Evolutionary conservation across 1,140 invertebrate species (phyloP).

Genomic region (Zaprionus africanus): DNA sequence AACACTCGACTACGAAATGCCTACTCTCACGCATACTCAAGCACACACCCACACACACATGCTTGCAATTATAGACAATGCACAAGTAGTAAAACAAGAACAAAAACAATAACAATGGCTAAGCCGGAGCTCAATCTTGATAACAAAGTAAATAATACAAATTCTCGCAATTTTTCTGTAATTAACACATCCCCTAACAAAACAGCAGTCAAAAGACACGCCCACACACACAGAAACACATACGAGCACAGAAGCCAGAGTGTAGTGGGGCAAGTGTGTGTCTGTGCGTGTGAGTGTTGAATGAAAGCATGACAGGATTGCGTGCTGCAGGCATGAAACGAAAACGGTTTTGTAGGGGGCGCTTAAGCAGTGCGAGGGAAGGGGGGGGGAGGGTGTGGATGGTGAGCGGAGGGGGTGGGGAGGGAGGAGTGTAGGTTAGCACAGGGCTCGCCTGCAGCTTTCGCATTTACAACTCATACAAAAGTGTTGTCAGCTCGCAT

Average conservation of each 20-base stretch:
- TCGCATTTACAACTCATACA: slow-evolving; percentile 64
- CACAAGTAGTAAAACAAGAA: slow-evolving; percentile 13
- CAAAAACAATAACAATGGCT: slow-evolving; percentile 45
- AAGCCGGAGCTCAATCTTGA: slow-evolving; percentile 63
- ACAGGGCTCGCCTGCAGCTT: slow-evolving; percentile 29
- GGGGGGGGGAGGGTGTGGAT: slow-evolving; percentile 9
- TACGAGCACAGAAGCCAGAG: background rate
- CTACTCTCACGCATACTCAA: slow-evolving; percentile 7
- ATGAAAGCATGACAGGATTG: slow-evolving; percentile 64
- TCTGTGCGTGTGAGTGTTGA: slow-evolving; percentile 54
- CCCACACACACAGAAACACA: background rate
- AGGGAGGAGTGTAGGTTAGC: background rate
- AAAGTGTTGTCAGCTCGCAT: slow-evolving; percentile 71
- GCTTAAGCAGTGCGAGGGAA: slow-evolving; percentile 10
- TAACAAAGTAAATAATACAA: slow-evolving; percentile 81
- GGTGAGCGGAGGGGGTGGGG: background rate
- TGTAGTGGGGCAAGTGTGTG: slow-evolving; percentile 26
- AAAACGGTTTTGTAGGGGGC: slow-evolving; percentile 14
- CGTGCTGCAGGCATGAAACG: slow-evolving; percentile 68
- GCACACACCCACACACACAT: slow-evolving; percentile 11
- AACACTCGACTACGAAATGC: slow-evolving; percentile 25
- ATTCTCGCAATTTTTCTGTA: slow-evolving; percentile 81
- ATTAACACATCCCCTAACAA: slow-evolving; percentile 71
- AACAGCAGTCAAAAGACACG: slow-evolving; percentile 50
- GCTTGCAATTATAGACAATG: slow-evolving; percentile 43